phyloP scores from a whole-genome alignment of 2,113 vertebrate genomes.

The Hylia prasina region DNA sequence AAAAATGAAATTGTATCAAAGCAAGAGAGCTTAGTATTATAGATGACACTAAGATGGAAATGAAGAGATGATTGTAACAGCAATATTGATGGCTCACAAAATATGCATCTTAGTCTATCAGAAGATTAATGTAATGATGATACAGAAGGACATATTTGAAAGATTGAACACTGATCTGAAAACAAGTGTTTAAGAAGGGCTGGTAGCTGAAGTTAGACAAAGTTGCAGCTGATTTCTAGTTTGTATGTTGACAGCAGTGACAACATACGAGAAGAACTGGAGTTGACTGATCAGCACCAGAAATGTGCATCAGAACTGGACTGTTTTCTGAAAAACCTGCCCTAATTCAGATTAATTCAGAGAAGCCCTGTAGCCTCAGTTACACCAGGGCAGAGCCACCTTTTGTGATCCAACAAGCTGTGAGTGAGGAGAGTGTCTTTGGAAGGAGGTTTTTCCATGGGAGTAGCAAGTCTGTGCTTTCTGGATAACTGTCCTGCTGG shows the following conservation, averaged over 20 bases:
- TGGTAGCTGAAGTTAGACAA: not conserved
- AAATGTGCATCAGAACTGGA: not conserved
- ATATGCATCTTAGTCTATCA: not conserved
- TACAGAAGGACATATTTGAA: not conserved
- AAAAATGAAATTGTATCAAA: not conserved
- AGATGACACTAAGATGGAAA: not conserved
- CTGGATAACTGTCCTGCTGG: not conserved
- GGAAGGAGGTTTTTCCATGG: not conserved
- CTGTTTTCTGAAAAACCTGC: not conserved
- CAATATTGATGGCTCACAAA: not conserved
- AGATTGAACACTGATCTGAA: not conserved
- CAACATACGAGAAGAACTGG: fast-evolving
- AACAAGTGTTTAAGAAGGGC: not conserved
- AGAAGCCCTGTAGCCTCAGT: not conserved
- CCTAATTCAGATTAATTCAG: not conserved
- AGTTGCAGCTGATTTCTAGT: not conserved
- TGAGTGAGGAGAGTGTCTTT: not conserved
- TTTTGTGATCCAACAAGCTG: not conserved
- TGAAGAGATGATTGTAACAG: not conserved
- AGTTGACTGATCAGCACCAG: not conserved
- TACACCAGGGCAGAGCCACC: fast-evolving
- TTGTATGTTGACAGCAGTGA: not conserved
- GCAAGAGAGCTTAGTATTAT: not conserved
- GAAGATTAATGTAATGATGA: not conserved
- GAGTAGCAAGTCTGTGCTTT: not conserved